A percentile compares a stretch with the other conserved stretches of the same genome.
Evolutionary conservation across 2,888 invertebrate genomes (phyloP).

Genomic region (Leptura quadrifasciata): DNA sequence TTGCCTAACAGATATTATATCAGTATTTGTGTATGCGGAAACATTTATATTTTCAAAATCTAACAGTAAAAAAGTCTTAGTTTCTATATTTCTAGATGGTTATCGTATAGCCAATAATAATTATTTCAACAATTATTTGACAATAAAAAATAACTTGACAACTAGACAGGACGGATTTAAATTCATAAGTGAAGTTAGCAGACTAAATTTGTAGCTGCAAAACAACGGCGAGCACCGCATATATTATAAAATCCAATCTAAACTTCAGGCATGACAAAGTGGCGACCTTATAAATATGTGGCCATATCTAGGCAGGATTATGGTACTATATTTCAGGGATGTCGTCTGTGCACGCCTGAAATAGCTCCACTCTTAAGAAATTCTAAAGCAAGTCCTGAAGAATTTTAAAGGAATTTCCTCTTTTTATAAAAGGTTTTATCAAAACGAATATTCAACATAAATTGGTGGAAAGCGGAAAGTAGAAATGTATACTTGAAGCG

Average conservation of each 20-base stretch:
- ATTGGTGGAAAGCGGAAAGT: constrained; percentile 1
- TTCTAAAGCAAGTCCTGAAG: constrained; percentile 40
- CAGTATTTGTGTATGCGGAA: too few relatives aligned
- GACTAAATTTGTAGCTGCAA: constrained; percentile 44
- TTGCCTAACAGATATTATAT: too few relatives aligned
- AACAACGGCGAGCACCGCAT: constrained; percentile 61
- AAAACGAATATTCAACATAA: neutral
- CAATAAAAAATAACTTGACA: neutral
- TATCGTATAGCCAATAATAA: too few relatives aligned
- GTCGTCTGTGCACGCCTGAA: constrained; percentile 67
- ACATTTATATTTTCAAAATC: too few relatives aligned
- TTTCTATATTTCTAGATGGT: too few relatives aligned
- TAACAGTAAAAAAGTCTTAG: too few relatives aligned
- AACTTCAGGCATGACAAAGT: constrained; percentile 74
- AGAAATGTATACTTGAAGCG: neutral
- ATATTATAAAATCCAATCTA: constrained; percentile 74
- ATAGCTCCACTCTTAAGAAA: constrained; percentile 41
- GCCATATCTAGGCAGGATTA: constrained; percentile 73
- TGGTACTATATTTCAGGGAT: constrained; percentile 70
- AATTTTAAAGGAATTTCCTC: constrained; percentile 32
- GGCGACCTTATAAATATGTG: constrained; percentile 74
- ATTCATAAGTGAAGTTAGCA: constrained; percentile 22
- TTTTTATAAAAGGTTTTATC: constrained; percentile 37
- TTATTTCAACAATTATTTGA: too few relatives aligned
- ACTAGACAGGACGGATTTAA: constrained; percentile 30